Conservation (phyloP, 2,888 invertebrate species). For the Ennomos erosarius region DNA sequence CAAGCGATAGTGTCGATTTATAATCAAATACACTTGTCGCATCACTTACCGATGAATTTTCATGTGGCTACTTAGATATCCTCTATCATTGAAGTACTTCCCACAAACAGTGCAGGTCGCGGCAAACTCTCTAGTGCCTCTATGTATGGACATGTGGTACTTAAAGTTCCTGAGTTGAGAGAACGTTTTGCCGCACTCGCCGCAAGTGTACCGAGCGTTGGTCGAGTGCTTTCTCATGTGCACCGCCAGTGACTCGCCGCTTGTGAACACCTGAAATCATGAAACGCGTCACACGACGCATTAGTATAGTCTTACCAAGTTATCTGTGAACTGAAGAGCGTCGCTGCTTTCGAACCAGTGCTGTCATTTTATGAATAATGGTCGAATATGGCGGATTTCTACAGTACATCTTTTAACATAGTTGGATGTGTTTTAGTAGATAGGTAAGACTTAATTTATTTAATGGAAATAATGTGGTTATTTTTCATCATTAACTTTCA, state of each 20-base stretch:
- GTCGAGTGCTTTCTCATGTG: conserved; percentile 59
- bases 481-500: too few relatives aligned
- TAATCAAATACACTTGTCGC: conserved; percentile 5
- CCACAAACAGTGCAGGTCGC: conserved; percentile 88
- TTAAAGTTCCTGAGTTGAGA: conserved; percentile 94
- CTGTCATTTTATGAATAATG: too few relatives aligned
- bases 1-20: background rate
- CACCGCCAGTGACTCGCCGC: conserved; percentile 48
- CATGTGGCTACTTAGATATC: conserved; percentile 94
- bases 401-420: too few relatives aligned
- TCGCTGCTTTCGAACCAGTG: too few relatives aligned
- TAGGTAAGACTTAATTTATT: too few relatives aligned
- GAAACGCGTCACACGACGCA: too few relatives aligned
- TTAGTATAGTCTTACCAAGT: too few relatives aligned
- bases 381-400: too few relatives aligned
- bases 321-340: too few relatives aligned
- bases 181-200: conserved; percentile 92
- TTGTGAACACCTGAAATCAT: conserved; percentile 57
- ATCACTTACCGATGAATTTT: conserved; percentile 89
- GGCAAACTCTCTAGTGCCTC: conserved; percentile 93
- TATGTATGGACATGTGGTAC: conserved; percentile 92
- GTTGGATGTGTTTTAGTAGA: too few relatives aligned
- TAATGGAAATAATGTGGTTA: too few relatives aligned
- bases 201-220: conserved; percentile 86
- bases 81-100: conserved; percentile 93